Percentiles rank a stretch among this genome's conserved stretches.
phyloP scores from a whole-genome alignment of 2,113 vertebrate genomes.

The Corynorhinus townsendii region DNA sequence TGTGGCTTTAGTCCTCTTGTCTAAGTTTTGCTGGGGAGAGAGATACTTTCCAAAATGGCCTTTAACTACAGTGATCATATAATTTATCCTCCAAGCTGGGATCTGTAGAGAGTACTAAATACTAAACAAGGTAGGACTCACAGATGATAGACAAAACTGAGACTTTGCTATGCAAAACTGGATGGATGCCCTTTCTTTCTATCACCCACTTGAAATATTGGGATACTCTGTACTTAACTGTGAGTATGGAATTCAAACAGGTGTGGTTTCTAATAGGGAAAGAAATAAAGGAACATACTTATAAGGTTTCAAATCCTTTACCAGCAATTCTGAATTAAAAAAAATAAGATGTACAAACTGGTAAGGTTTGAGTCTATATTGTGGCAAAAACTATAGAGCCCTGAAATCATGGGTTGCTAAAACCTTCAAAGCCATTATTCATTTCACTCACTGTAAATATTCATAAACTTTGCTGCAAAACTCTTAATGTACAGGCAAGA shows the following conservation, averaged over 20 bases:
- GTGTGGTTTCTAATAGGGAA: not conserved
- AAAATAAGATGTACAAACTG: not conserved
- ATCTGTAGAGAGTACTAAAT: not conserved
- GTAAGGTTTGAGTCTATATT: not conserved
- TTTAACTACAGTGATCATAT: not conserved
- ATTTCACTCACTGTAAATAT: not conserved
- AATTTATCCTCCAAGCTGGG: not conserved
- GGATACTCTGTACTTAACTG: not conserved
- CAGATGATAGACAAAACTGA: not conserved
- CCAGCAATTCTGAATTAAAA: not conserved
- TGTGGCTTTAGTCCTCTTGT: not conserved
- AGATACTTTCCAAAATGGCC: not conserved
- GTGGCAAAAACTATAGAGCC: not conserved
- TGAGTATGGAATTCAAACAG: not conserved
- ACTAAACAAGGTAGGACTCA: not conserved
- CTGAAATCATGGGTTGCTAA: not conserved
- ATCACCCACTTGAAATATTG: not conserved
- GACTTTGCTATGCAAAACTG: not conserved
- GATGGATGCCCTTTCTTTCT: not conserved
- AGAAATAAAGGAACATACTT: not conserved
- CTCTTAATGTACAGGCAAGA: not conserved
- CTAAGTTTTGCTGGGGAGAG: not conserved
- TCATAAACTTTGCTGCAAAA: not conserved
- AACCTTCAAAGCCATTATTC: not conserved
- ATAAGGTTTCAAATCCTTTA: not conserved